These are phyloP conservation scores for Oryzias dopingdopingensis DNA, from an alignment of 2,797 vertebrate genomes.

Conservation along the genomic window DNA sequence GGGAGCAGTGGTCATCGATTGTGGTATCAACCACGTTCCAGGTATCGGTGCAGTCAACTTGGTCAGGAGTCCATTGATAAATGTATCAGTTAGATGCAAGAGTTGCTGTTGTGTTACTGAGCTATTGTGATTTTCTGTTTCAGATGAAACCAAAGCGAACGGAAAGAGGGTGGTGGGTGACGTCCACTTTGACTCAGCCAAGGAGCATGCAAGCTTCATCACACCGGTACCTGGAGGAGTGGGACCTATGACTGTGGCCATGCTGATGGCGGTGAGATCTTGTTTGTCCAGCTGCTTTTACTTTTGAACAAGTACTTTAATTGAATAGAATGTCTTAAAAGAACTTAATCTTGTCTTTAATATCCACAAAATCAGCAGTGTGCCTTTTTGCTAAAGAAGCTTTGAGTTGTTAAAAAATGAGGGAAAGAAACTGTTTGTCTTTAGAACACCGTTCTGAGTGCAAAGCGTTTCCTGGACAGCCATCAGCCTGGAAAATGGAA, in stretches of 20 bases:
- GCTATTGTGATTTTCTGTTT: neutral
- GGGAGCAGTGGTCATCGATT: conserved; percentile 95
- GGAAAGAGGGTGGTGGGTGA: conserved; percentile 93
- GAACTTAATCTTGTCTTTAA: neutral
- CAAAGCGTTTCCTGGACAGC: conserved; percentile 85
- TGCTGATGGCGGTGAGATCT: conserved; percentile 91
- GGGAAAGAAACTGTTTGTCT: conserved; percentile 12
- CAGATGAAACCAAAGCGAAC: conserved; percentile 86
- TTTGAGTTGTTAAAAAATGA: neutral
- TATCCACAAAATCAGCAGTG: neutral
- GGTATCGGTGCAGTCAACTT: conserved; percentile 65
- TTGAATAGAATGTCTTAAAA: neutral
- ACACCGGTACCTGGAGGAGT: conserved; percentile 97
- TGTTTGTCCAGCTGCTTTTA: neutral
- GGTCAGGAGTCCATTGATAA: neutral
- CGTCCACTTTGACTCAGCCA: conserved; percentile 85
- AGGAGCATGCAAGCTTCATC: conserved; percentile 88
- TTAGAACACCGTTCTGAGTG: conserved; percentile 94
- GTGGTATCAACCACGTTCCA: conserved; percentile 93
- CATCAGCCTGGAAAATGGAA: conserved; percentile 87
- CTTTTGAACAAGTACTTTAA: neutral
- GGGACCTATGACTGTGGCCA: conserved; percentile 98
- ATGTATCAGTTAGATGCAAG: neutral
- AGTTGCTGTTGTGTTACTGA: neutral
- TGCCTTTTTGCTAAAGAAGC: neutral